Evolutionary conservation across 2,797 vertebrate species (phyloP), one percentile per base, ranked within the genome.

Genomic region (Antrozous pallidus): DNA sequence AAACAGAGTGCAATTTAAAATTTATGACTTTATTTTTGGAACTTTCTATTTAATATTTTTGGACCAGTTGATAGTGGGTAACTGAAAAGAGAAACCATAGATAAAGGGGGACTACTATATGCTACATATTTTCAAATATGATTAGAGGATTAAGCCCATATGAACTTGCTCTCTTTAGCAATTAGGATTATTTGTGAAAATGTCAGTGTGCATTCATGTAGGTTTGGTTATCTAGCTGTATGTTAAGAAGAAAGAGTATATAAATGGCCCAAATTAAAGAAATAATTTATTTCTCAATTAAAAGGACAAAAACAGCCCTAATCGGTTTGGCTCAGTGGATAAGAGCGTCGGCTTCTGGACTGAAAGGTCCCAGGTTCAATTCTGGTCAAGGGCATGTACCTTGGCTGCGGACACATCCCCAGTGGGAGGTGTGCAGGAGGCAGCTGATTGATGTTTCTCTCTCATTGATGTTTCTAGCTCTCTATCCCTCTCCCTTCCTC

Each of bases 191-290:
- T 24, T 6, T 38, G 28, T 78, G n/a, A 81, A 84, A 70, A 63
- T 17, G 14, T 38, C n/a, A 87, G 31, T 58, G 54, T 38, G 69
- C 4, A 54, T 28, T 61, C 40, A 81, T 12, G 31, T n/a, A 63
- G 36, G 13, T 47, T 71, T 83, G 18, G 24, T 74, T 38, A 78
- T 92, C 56, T 38, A 49, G 7, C n/a, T 67, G 2, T 10, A 6
- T 31, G 40, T 11, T 65, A 11, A 81, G 54, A 79, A 38, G 24
- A 92, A 6, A 85, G 31, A 92, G 85, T 0, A 65, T 0, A 83
- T 13, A 85, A 61, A 94, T 83, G 36, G 4, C 40, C n/a, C 90
- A 56, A 6, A 89, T 78, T n/a, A 96, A 80, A 87, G 24, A 28
- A 65, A 18, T 54, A 67, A 65, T 42, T 42, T 71, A 13, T 88